phyloP scores from a whole-genome alignment of 2,888 invertebrate species.

The Alentia gelatinosa region DNA sequence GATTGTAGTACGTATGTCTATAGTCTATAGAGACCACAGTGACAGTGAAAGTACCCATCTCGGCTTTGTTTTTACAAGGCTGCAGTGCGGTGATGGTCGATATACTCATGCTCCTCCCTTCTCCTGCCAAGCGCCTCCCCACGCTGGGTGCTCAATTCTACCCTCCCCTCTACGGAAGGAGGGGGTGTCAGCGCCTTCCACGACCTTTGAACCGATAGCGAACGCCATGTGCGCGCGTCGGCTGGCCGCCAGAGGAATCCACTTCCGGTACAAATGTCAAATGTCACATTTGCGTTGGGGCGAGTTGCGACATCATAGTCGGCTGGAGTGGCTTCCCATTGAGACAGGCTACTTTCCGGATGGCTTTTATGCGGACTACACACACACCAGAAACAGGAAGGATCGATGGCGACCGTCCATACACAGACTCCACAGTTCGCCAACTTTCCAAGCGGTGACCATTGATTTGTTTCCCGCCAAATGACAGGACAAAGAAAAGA shows the following conservation, averaged over 20 bases:
- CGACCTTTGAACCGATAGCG: conserved; percentile 32
- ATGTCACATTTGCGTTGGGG: not conserved
- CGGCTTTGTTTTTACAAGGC: no score
- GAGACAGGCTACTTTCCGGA: not conserved
- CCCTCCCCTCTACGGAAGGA: not conserved
- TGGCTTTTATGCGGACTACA: not conserved
- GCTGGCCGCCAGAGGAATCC: not conserved
- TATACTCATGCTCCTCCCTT: no score
- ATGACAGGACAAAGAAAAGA: conserved; percentile 48
- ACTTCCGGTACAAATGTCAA: conserved; percentile 40
- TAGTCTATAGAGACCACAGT: no score
- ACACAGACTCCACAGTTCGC: not conserved
- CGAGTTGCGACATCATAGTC: conserved; percentile 15
- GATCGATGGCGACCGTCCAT: not conserved
- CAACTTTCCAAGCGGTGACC: not conserved
- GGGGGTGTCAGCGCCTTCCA: not conserved
- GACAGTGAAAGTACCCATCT: no score
- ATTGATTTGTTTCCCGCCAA: conserved; percentile 29
- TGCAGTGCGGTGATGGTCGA: no score
- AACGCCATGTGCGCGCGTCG: not conserved
- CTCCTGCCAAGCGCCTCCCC: no score
- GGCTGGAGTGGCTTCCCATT: not conserved
- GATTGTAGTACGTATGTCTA: no score
- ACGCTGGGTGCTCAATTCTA: no score
- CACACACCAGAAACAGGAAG: conserved; percentile 14